phyloP scores from a whole-genome alignment of 2,113 vertebrate species.

The Microtus oregoni region DNA sequence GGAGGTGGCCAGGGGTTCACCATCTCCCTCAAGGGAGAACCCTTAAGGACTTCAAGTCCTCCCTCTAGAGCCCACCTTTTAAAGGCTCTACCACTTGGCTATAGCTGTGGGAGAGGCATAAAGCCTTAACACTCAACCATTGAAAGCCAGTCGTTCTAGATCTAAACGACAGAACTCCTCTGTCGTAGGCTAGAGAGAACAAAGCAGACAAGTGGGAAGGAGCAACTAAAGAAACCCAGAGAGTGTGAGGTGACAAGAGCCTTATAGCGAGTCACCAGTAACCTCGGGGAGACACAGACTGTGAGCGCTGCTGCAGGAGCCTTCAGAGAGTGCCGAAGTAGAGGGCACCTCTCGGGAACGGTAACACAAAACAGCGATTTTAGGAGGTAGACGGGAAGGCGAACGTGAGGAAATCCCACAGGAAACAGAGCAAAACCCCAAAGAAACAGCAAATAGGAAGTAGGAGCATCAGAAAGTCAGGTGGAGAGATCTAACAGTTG shows the following conservation, averaged over 20 bases:
- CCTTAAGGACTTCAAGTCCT: neutral
- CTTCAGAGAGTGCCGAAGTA: neutral
- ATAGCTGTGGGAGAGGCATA: neutral
- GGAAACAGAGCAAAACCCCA: neutral
- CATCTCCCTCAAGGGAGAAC: neutral
- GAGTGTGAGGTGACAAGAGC: neutral
- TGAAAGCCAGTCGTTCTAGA: neutral
- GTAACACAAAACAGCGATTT: neutral
- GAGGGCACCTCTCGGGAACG: slow-evolving; percentile 1
- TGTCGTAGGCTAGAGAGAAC: neutral
- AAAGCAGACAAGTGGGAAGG: neutral
- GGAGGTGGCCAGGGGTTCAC: neutral
- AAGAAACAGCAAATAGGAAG: neutral
- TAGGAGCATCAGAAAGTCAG: neutral
- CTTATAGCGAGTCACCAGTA: neutral
- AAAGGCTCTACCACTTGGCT: neutral
- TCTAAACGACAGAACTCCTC: neutral
- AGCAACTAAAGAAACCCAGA: neutral
- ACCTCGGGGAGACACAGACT: neutral
- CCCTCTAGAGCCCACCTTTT: neutral
- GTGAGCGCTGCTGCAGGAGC: neutral
- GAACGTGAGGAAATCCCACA: neutral
- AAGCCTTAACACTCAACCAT: too few relatives aligned
- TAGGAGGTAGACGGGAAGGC: neutral
- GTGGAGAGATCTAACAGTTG: neutral